Base-by-base conservation (phyloP, 1,140 invertebrate species). In the Formica selysi region DNA sequence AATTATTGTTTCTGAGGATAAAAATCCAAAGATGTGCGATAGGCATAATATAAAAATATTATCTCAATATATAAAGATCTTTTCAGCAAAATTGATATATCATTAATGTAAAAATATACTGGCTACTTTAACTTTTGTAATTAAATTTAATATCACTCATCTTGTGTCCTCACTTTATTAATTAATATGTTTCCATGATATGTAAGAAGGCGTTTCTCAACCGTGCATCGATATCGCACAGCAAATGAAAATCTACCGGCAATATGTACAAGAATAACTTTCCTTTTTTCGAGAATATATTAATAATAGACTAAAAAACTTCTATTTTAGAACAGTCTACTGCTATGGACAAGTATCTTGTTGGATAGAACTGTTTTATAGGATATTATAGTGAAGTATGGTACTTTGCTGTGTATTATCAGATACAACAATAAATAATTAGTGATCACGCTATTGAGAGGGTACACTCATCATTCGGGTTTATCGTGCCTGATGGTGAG, bases 401-500 rank as follows among this genome's bases (percentile, higher is more conserved):
- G 73, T 87, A 81, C 26, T 90, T 87, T 87, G 70, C 86, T 67
- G 76, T 90, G 86, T 90, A 79, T 86, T 71, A 78, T 91, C 84
- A 86, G 79, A 85, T 90, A 78, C 61, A 86, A 88, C 86, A 88
- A 90, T 86, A 76, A 88, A 81, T 83, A 90, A 93, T 86, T 88
- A 87, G 88, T 92, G 91, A 91, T 81, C 86, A 91, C 61, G 65
- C 91, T 92, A 91, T 90, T 89, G 67, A 89, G 81, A 93, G 91
- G 92, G 91, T 93, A 94, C 92, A 95, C 91, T 89, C 91, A 94
- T 95, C 92, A 94, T 94, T 94, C 92, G 91, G 92, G 94, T 94
- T 92, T 93, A 92, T 94, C 93, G 94, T 95, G 94, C 95, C 94
- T 95, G 94, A 95, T 95, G 95, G 92, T 95, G 95, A 95, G 93